A percentile compares a stretch with the other conserved stretches of the same genome.
Conservation (phyloP, 2,113 vertebrate genomes). For the Ceyx margarethae region DNA sequence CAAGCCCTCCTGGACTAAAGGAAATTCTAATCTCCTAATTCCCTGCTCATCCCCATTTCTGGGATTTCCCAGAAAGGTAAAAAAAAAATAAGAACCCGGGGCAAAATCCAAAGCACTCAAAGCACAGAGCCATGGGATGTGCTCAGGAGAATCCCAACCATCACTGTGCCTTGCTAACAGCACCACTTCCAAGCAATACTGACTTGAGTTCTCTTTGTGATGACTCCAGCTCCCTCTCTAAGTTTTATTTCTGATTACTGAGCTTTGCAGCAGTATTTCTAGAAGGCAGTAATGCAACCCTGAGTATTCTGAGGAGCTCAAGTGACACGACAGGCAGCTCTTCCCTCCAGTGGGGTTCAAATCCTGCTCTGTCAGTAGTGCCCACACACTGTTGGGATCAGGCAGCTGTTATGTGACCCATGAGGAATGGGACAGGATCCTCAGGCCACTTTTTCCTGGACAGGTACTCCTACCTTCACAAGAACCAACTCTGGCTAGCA, state of each 20-base stretch:
- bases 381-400: constrained; percentile 46
- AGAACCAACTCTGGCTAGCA: not conserved
- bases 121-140: not conserved
- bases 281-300: constrained; percentile 31
- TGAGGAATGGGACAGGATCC: not conserved
- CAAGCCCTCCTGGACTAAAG: not conserved
- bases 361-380: constrained; percentile 29
- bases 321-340: not conserved
- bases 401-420: constrained; percentile 20
- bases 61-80: too few relatives aligned
- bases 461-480: constrained; percentile 18
- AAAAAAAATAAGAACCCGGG: too few relatives aligned
- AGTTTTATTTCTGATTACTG: constrained; percentile 6
- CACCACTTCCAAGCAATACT: not conserved
- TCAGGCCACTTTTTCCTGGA: not conserved
- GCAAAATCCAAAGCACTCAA: not conserved
- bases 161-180: not conserved
- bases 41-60: not conserved
- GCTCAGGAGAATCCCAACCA: not conserved
- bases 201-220: not conserved
- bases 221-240: not conserved
- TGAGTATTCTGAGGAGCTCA: constrained; percentile 9
- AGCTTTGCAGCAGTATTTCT: constrained; percentile 4
- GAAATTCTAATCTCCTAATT: not conserved
- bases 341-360: constrained; percentile 1